A percentile compares a stretch with the other conserved stretches of the same genome.
Conservation (phyloP, 2,888 invertebrate species). For the Spatulosminthurus flaviceps region DNA sequence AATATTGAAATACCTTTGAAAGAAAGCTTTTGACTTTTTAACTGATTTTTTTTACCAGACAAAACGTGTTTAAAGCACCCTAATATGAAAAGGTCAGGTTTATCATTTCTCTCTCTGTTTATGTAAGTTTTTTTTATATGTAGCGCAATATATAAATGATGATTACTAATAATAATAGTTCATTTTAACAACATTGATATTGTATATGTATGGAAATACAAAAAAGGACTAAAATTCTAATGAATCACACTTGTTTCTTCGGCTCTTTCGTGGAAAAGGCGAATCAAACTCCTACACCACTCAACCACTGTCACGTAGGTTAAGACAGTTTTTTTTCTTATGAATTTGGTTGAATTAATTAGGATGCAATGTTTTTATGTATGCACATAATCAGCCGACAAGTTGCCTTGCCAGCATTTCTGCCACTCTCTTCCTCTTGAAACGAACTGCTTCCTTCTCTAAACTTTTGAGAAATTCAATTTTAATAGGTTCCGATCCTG, state of each 20-base stretch:
- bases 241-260: conserved; percentile 25
- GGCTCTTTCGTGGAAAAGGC: background rate
- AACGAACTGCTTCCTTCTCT: conserved; percentile 75
- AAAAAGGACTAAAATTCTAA: conserved; percentile 21
- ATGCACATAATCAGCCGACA: conserved; percentile 31
- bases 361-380: too few species aligned
- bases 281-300: background rate
- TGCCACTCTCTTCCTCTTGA: conserved; percentile 79
- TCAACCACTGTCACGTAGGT: background rate
- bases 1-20: too few species aligned
- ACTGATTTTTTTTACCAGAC: too few species aligned
- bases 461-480: conserved; percentile 60
- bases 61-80: too few species aligned
- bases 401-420: conserved; percentile 72
- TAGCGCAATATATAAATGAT: background rate
- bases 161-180: background rate
- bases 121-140: background rate
- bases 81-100: too few species aligned
- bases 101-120: too few species aligned
- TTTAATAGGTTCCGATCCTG: conserved; percentile 59
- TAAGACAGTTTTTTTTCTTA: too few species aligned
- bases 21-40: too few species aligned
- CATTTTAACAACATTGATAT: too few species aligned
- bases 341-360: too few species aligned
- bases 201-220: conserved; percentile 1